phyloP scores from a whole-genome alignment of 1,140 invertebrate genomes.

The Carcinoscorpius rotundicauda region DNA sequence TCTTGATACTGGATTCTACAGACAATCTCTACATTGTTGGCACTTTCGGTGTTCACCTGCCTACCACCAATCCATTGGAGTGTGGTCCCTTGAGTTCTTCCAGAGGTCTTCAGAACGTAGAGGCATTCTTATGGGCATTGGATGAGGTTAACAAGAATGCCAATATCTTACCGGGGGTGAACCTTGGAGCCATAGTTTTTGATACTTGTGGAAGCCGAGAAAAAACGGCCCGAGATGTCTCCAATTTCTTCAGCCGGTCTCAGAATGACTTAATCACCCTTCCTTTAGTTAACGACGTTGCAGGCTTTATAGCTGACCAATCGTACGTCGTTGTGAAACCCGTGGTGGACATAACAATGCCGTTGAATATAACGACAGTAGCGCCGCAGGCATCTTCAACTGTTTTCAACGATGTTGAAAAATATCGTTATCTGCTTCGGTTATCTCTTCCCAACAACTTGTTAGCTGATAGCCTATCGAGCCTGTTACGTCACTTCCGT shows the following conservation, averaged over 20 bases:
- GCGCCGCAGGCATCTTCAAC: conserved; percentile 23
- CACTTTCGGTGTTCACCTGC: conserved; percentile 25
- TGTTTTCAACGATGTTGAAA: conserved; percentile 21
- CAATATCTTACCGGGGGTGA: conserved; percentile 26
- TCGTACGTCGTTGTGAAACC: conserved; percentile 17
- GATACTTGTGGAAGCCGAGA: conserved; percentile 27
- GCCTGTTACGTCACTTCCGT: conserved; percentile 23
- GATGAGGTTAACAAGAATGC: conserved; percentile 35
- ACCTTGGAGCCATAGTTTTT: conserved; percentile 28
- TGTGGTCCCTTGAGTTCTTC: conserved; percentile 23
- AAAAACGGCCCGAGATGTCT: conserved; percentile 25
- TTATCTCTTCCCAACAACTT: conserved; percentile 25
- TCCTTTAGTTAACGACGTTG: conserved; percentile 22
- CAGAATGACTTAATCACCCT: conserved; percentile 18
- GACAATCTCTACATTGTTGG: conserved; percentile 25
- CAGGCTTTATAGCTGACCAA: conserved; percentile 24
- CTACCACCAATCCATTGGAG: conserved; percentile 22
- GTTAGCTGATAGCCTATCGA: conserved; percentile 23
- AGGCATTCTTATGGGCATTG: conserved; percentile 39
- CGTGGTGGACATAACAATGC: conserved; percentile 19
- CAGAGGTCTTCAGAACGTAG: conserved; percentile 31
- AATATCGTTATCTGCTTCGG: conserved; percentile 27
- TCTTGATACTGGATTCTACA: conserved; percentile 15
- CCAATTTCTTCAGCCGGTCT: conserved; percentile 24
- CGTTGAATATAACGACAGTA: conserved; percentile 25